Evolutionary conservation across 2,113 vertebrate genomes (phyloP).

Genomic region (Gila orcuttii): DNA sequence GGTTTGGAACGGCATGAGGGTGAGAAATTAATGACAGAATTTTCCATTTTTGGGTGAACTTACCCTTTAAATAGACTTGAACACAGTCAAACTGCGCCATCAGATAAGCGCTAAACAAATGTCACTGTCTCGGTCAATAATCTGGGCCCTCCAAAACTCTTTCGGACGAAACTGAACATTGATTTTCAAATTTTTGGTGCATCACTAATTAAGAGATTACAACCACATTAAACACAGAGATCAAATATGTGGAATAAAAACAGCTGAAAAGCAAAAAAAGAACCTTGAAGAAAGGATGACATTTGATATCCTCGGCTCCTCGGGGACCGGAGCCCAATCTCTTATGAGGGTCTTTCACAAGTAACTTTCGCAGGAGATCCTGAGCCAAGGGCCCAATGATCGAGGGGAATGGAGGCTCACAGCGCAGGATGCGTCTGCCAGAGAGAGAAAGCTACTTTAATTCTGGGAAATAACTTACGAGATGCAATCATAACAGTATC

Average conservation of each 20-base stretch:
- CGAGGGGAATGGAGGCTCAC: conserved; percentile 86
- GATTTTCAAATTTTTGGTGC: no score
- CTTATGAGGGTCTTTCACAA: conserved; percentile 89
- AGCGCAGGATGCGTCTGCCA: conserved; percentile 86
- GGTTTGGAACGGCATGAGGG: no score
- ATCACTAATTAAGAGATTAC: no score
- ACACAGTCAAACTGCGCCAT: no score
- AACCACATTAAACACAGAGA: neutral
- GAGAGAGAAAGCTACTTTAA: neutral
- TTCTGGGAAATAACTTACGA: neutral
- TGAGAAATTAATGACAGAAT: no score
- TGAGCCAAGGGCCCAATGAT: conserved; percentile 83
- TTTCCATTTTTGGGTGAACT: no score
- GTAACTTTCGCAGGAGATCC: conserved; percentile 84
- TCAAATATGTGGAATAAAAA: neutral
- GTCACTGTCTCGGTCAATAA: no score
- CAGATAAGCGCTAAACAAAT: no score
- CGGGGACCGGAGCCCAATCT: conserved; percentile 85
- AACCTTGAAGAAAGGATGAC: conserved; percentile 89
- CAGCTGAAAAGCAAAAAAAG: neutral
- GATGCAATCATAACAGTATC: neutral
- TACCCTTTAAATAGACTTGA: no score
- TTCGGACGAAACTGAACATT: no score
- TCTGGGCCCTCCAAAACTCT: no score
- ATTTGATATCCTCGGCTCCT: conserved; percentile 86